phyloP scores from a whole-genome alignment of 2,113 vertebrate species.

The Embiotoca jacksoni region DNA sequence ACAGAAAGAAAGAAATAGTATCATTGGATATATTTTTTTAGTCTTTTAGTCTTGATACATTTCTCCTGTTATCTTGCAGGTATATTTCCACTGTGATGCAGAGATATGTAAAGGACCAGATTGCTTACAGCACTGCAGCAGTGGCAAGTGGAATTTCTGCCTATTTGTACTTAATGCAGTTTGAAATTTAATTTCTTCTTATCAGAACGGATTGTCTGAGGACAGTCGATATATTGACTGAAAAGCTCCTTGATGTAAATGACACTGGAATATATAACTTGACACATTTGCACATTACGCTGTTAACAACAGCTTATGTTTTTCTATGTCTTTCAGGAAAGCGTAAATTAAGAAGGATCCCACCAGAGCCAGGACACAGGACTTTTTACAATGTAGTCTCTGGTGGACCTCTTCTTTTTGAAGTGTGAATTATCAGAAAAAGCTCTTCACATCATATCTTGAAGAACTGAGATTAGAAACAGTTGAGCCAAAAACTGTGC shows the following conservation, averaged over 20 bases:
- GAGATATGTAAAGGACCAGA: conserved; percentile 66
- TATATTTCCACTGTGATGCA: conserved; percentile 68
- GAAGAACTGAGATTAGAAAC: not conserved
- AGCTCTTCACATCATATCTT: not conserved
- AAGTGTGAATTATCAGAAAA: conserved; percentile 4
- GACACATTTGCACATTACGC: not conserved
- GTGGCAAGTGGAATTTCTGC: conserved; percentile 20
- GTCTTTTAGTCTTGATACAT: not conserved
- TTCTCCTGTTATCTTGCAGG: conserved; percentile 27
- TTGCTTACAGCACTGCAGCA: conserved; percentile 56
- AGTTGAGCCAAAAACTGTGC: not conserved
- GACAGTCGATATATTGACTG: too few species aligned
- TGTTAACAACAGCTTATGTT: not conserved
- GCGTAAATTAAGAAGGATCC: conserved; percentile 18
- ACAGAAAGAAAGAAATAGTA: not conserved
- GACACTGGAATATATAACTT: not conserved
- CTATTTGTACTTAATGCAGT: not conserved
- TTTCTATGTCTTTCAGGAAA: conserved; percentile 30
- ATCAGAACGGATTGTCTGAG: too few species aligned
- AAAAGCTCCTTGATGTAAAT: not conserved
- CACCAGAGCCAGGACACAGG: not conserved
- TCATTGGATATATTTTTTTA: not conserved
- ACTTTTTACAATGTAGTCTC: conserved; percentile 23
- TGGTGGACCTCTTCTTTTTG: conserved; percentile 45
- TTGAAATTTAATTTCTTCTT: too few species aligned